Conservation (phyloP, 2,888 invertebrate species). For the Hyppa rectilinea region DNA sequence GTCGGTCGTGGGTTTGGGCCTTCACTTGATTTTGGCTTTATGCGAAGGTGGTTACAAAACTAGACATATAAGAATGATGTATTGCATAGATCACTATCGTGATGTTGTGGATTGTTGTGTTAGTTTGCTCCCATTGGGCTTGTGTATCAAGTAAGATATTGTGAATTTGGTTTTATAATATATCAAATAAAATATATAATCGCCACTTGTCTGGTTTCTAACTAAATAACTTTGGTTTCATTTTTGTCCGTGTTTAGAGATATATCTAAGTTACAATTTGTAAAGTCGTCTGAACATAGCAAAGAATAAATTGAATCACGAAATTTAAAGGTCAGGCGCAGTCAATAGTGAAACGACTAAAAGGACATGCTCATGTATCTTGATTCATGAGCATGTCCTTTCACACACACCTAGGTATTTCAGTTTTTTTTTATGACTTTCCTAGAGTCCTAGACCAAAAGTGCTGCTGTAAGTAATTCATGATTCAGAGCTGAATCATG, state of each 20-base stretch:
- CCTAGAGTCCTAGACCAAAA: too few species aligned
- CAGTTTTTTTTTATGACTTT: too few species aligned
- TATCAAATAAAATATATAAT: conserved; percentile 44
- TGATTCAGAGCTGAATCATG: too few species aligned
- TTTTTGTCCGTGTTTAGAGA: background rate
- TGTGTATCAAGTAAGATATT: conserved; percentile 37
- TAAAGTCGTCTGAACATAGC: background rate
- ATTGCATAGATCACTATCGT: conserved; percentile 48
- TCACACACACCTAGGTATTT: too few species aligned
- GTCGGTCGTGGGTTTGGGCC: conserved; percentile 1
- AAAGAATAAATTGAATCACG: background rate
- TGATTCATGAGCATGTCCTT: too few species aligned
- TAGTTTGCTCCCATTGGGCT: conserved; percentile 32
- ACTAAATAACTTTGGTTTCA: conserved; percentile 9
- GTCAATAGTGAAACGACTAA: background rate
- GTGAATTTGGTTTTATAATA: conserved; percentile 36
- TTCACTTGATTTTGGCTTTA: conserved; percentile 53
- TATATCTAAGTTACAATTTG: background rate
- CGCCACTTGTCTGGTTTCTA: conserved; percentile 39
- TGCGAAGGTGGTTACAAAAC: conserved; percentile 15
- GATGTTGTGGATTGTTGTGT: conserved; percentile 38
- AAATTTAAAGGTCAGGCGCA: background rate
- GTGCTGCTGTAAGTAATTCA: too few species aligned
- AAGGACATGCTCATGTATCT: too few species aligned
- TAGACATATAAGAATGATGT: conserved; percentile 16